A percentile compares a stretch with the other conserved stretches of the same genome.
phyloP scores from a whole-genome alignment of 2,113 vertebrate species.

The Conger conger region DNA sequence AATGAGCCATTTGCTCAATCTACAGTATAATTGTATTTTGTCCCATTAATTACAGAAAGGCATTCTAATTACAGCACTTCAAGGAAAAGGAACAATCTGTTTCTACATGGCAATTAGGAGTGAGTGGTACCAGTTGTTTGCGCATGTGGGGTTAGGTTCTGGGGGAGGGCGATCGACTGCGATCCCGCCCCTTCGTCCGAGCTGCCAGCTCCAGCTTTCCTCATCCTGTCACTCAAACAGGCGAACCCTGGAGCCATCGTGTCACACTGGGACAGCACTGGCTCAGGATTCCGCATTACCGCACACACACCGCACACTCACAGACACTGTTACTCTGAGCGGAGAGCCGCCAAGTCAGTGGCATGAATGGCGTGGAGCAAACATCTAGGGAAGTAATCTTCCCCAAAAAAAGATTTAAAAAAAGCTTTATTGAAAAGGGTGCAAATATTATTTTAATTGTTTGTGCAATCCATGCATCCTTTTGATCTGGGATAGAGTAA shows the following conservation, averaged over 20 bases:
- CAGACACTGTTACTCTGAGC: background rate
- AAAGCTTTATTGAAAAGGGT: too few relatives aligned
- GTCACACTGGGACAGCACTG: background rate
- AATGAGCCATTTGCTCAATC: conserved; percentile 13
- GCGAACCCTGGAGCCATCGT: background rate
- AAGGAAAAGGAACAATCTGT: conserved; percentile 14
- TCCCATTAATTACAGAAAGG: conserved; percentile 10
- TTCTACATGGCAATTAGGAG: conserved; percentile 5
- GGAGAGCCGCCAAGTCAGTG: background rate
- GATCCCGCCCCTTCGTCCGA: background rate
- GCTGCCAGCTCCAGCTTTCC: background rate
- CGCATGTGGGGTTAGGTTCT: background rate
- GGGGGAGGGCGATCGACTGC: background rate
- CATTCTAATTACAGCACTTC: conserved; percentile 7
- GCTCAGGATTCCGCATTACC: background rate
- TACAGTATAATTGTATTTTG: conserved; percentile 15
- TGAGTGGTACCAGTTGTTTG: background rate
- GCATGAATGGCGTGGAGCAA: background rate
- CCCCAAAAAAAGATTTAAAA: too few relatives aligned
- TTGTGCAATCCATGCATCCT: too few relatives aligned
- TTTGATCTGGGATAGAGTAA: too few relatives aligned
- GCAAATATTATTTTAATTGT: too few relatives aligned
- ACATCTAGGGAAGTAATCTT: background rate
- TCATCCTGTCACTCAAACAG: conserved; percentile 8
- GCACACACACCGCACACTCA: background rate